These are phyloP conservation scores for Muscidifurax raptorellus DNA, from an alignment of 1,140 invertebrate species.

Conservation along the genomic window DNA sequence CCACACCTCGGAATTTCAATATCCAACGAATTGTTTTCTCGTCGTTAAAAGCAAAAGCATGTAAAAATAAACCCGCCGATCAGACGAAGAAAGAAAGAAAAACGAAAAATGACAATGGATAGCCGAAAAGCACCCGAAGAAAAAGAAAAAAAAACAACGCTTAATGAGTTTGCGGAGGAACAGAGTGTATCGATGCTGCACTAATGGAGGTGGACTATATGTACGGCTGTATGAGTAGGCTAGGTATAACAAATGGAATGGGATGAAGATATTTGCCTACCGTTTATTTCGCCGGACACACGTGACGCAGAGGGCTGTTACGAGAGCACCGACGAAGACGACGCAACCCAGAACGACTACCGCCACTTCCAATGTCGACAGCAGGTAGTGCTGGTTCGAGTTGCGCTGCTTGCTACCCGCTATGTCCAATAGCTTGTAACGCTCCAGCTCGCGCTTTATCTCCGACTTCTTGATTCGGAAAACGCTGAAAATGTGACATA, in stretches of 20 bases:
- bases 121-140: not conserved
- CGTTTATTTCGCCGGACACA: constrained; percentile 82
- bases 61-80: not conserved
- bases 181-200: too few relatives aligned
- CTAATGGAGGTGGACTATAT: too few relatives aligned
- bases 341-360: constrained; percentile 86
- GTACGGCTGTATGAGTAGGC: too few relatives aligned
- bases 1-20: not conserved
- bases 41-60: not conserved
- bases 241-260: not conserved
- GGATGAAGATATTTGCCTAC: constrained; percentile 66
- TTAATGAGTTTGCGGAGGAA: too few relatives aligned
- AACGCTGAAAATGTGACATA: constrained; percentile 71
- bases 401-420: constrained; percentile 68
- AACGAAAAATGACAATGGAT: not conserved
- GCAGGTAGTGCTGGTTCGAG: constrained; percentile 74
- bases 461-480: constrained; percentile 78
- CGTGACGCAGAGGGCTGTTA: constrained; percentile 86
- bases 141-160: not conserved
- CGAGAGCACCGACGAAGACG: constrained; percentile 85
- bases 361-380: constrained; percentile 87
- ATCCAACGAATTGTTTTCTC: not conserved
- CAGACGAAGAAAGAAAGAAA: not conserved
- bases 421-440: constrained; percentile 78
- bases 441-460: constrained; percentile 78